Base-by-base conservation (phyloP, 2,113 vertebrate species). In the Romanogobio albipinnatus region DNA sequence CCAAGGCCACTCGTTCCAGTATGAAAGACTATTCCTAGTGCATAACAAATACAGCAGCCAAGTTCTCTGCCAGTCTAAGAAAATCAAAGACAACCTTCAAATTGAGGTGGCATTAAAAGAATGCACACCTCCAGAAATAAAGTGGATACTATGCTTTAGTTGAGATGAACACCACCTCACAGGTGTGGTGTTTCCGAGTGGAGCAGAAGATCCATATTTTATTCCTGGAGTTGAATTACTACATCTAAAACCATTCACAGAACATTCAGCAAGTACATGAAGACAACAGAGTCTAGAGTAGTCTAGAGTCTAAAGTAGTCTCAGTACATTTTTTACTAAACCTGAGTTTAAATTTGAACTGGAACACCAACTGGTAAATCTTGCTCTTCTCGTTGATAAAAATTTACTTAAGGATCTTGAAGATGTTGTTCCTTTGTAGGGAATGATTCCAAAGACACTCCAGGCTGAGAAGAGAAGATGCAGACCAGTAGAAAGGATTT, bases 301-400 rank as follows among this genome's bases (percentile, higher is more conserved):
- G 39, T 39, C 39, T 39, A 39, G 39, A 39, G 39, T 39, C 17
- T 59, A 68, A 17, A 83, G 81, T 84, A 74, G 64, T 71, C 85
- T 90, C 89, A 87, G 91, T 92, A 92, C 89, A 91, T 88, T 90
- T 87, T 90, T 53, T 90, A 90, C 51, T 91, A 91, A 89, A 93
- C 94, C 93, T 94, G 94, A 95, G 94, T 90, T 92, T 90, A 90
- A 86, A 61, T 90, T 92, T 83, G 84, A 81, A 91, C 91, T 79
- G 85, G 61, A 88, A 89, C 83, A 81, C 33, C 68, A 64, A 83
- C 83, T 84, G 70, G 59, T 79, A 77, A 26, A 58, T n/a, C n/a
- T 73, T 33, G 14, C 29, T 86, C 24, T 8, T 84, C 61, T 56
- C 11, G 24, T 84, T 66, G 81, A 13, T 71, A 74, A 58, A 61